Conservation (phyloP, 2,888 invertebrate species). For the Idaea straminata region DNA sequence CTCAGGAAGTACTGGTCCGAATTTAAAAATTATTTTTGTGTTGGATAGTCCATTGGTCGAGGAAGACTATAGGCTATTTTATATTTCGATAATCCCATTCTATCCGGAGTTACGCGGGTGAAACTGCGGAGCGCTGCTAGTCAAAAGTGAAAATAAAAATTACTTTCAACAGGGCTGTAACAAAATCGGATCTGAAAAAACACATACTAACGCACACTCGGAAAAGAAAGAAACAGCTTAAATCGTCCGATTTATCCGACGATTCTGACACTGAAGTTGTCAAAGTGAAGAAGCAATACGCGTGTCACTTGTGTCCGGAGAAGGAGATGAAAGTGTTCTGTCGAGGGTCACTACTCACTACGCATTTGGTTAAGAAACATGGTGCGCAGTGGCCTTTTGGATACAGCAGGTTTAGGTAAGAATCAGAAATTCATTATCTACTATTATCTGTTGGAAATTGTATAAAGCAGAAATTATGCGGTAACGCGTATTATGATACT, state of each 20-base stretch:
- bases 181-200: conserved; percentile 79
- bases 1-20: no score
- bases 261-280: conserved; percentile 46
- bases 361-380: conserved; percentile 86
- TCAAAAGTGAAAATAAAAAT: no score
- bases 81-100: no score
- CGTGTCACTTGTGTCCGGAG: conserved; percentile 88
- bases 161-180: conserved; percentile 71
- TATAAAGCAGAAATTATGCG: no score
- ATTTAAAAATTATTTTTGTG: no score
- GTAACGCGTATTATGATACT: no score
- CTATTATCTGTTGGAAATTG: no score
- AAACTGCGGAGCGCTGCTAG: no score
- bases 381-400: conserved; percentile 87
- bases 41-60: no score
- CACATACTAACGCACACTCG: conserved; percentile 76
- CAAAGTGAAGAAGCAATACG: conserved; percentile 57
- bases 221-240: conserved; percentile 33
- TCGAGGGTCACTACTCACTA: conserved; percentile 83
- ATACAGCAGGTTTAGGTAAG: conserved; percentile 85
- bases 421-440: no score
- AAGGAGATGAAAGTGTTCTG: conserved; percentile 74
- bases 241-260: conserved; percentile 41
- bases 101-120: no score
- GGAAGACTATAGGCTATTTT: no score